phyloP scores from a whole-genome alignment of 2,888 invertebrate species.

The Aradus depressus region DNA sequence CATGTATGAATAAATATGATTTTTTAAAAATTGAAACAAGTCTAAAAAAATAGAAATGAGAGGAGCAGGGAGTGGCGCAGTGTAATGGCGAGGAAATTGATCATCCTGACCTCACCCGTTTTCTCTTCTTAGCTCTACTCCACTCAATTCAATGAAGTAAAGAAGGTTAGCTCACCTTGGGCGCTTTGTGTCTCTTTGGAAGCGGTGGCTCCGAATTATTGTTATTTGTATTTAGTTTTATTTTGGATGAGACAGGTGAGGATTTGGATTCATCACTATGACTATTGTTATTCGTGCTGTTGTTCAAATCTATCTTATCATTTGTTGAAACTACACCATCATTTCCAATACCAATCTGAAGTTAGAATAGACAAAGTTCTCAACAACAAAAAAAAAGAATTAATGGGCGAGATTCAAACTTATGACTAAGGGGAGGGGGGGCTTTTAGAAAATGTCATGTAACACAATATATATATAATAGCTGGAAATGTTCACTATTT shows the following conservation, averaged over 20 bases:
- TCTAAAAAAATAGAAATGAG: too few relatives aligned
- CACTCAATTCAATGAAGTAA: too few relatives aligned
- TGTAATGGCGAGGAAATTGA: too few relatives aligned
- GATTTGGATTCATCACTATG: conserved; percentile 21
- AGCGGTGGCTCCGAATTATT: conserved; percentile 12
- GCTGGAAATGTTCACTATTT: too few relatives aligned
- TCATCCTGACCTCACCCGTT: too few relatives aligned
- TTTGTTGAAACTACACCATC: conserved; percentile 16
- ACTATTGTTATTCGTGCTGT: conserved; percentile 13
- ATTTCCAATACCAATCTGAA: conserved; percentile 26
- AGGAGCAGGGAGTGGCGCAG: background rate
- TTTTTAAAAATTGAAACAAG: too few relatives aligned
- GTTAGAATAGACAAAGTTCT: background rate
- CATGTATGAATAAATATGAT: too few relatives aligned
- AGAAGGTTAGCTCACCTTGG: conserved; percentile 37
- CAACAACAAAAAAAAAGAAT: background rate
- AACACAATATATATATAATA: too few relatives aligned
- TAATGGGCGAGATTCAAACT: too few relatives aligned
- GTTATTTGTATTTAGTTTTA: conserved; percentile 10
- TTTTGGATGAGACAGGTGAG: conserved; percentile 16
- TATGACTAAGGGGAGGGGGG: too few relatives aligned
- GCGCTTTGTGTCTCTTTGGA: conserved; percentile 29
- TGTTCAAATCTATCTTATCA: conserved; percentile 13
- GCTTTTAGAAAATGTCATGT: too few relatives aligned
- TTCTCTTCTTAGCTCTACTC: too few relatives aligned